Conservation (phyloP, 1,140 invertebrate genomes). For the Drosophila rufa region DNA sequence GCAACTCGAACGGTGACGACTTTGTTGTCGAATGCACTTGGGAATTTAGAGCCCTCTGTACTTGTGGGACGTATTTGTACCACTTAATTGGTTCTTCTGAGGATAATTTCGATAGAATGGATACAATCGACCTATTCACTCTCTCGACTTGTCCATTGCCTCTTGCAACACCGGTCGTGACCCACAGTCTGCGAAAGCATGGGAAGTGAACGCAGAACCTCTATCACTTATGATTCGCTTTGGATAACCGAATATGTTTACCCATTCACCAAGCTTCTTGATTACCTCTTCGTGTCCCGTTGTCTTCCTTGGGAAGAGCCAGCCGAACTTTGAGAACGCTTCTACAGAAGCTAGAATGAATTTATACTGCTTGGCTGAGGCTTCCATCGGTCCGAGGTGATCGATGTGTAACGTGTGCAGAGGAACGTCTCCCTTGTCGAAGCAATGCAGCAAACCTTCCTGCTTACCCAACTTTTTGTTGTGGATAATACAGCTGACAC, state of each 20-base stretch:
- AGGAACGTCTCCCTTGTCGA: background rate
- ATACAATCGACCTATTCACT: too few species aligned
- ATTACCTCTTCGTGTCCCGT: background rate
- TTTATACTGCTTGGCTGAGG: background rate
- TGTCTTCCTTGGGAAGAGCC: background rate
- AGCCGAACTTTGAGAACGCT: too few species aligned
- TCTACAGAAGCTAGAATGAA: too few species aligned
- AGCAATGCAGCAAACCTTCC: background rate
- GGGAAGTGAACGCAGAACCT: background rate
- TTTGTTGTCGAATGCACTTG: background rate
- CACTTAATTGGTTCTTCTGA: too few species aligned
- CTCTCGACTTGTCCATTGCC: too few species aligned
- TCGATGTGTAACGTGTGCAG: background rate
- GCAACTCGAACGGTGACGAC: background rate
- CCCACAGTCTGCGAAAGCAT: too few species aligned
- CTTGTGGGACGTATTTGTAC: background rate
- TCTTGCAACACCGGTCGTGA: too few species aligned
- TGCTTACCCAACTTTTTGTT: background rate
- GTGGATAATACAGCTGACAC: background rate
- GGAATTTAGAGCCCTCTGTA: background rate
- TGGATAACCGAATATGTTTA: background rate
- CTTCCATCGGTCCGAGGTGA: conserved; percentile 1
- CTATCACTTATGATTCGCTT: background rate
- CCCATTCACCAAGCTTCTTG: background rate
- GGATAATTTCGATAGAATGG: too few species aligned